phyloP scores from a whole-genome alignment of 1,140 invertebrate genomes.

The Potamilus streckersoni region DNA sequence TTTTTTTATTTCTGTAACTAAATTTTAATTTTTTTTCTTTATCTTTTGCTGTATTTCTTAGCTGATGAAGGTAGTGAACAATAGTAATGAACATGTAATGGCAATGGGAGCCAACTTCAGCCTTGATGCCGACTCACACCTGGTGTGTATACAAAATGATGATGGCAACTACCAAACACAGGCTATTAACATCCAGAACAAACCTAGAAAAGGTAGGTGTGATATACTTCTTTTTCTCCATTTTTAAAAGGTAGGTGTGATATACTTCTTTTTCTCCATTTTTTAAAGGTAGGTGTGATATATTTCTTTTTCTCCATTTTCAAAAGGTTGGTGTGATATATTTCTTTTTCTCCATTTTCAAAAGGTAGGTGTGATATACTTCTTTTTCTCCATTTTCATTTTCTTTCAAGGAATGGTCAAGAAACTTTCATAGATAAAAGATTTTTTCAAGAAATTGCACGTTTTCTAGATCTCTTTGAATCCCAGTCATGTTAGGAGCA shows the following conservation, averaged over 20 bases:
- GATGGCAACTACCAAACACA: conserved; percentile 84
- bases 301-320: too few species aligned
- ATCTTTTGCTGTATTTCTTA: conserved; percentile 46
- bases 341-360: too few species aligned
- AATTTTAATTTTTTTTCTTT: conserved; percentile 6
- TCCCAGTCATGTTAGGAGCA: too few species aligned
- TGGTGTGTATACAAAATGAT: conserved; percentile 87
- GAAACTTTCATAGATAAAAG: too few species aligned
- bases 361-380: conserved; percentile 72
- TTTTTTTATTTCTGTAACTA: too few species aligned
- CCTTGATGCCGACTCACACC: conserved; percentile 83
- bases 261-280: too few species aligned
- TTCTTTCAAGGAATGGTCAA: too few species aligned
- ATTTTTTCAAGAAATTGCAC: too few species aligned
- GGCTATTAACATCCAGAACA: conserved; percentile 88
- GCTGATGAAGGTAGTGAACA: conserved; percentile 83
- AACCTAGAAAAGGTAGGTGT: conserved; percentile 78
- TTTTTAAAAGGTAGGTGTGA: too few species aligned
- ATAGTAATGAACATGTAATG: conserved; percentile 87
- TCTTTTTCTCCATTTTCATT: too few species aligned
- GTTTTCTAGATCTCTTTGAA: too few species aligned
- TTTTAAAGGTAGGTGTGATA: too few species aligned
- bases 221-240: background rate
- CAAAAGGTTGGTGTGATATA: conserved; percentile 72
- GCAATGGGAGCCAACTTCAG: conserved; percentile 87